Evolutionary conservation across 2,888 invertebrate species (phyloP), one percentile per base, ranked within the genome.

Genomic region (Drosophila stalkeri): DNA sequence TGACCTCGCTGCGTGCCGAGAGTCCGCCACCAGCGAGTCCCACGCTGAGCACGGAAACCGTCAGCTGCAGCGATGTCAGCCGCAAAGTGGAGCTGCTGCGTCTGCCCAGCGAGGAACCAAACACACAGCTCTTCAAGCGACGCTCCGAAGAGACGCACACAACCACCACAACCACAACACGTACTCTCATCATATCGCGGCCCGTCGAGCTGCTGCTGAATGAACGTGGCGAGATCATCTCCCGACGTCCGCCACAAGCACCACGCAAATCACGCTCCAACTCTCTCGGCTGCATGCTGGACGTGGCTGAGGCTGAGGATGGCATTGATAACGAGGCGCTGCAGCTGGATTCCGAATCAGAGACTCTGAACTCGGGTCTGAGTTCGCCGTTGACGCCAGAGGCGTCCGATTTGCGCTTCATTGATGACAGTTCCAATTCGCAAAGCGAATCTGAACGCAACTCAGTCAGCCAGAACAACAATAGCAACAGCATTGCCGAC

Each of bases 391-490:
- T 75, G 69, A 75, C 76, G 60, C 77, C 70, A 9, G 89, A 75
- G 31, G 82, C 82, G 39, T 80, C 86, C 1, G 92, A 93, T 68
- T 81, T 93, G 46, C 84, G 89, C 67, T 93, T 91, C 74, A 93
- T 93, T 63, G 93, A 93, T 71, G 93, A 93, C 74, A 92, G 90
- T 67, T 92, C 92, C 33, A 91, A 91, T 60, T 91, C 91, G 51
- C 92, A 91, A 47, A 92, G 91, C 68, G 92, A 92, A 72, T 91
- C 89, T 49, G 91, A 91, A 67, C 89, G 91, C 18, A 90, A 89
- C 61, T 85, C 82, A 12, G 49, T 75, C 52, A 79, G 70, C 35
- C 72, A 67, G 14, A 61, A 55, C 62, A 75, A 31, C 49, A 49
- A 49, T 27, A 27, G 44, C 46, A 44, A 44, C 39, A 56, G 43